Evolutionary conservation across 2,888 invertebrate species (phyloP).

Genomic region (Vannuccia rotundouncinata): DNA sequence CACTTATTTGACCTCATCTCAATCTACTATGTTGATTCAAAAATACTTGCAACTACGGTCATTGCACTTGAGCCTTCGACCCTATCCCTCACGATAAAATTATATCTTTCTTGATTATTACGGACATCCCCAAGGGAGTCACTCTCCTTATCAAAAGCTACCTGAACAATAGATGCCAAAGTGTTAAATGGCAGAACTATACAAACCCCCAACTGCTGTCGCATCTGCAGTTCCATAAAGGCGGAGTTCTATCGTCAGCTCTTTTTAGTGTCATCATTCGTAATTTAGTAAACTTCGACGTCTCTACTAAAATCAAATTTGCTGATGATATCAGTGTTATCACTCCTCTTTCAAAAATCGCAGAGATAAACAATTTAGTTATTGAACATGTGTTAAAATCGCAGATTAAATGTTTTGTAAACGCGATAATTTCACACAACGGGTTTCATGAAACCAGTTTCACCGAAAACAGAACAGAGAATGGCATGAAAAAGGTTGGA

Average conservation of each 20-base stretch:
- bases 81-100: background rate
- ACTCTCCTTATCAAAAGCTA: constrained; percentile 3
- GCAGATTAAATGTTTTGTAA: no score
- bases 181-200: constrained; percentile 8
- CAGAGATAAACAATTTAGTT: background rate
- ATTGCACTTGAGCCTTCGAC: no score
- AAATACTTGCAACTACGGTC: background rate
- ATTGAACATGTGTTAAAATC: no score
- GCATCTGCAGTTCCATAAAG: background rate
- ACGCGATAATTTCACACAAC: no score
- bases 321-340: background rate
- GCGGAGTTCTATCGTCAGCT: background rate
- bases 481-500: no score
- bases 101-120: background rate
- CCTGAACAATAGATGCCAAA: constrained; percentile 13
- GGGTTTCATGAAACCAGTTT: no score
- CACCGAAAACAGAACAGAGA: no score
- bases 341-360: background rate
- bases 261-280: background rate
- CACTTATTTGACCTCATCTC: constrained; percentile 1
- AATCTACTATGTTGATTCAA: background rate
- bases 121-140: background rate
- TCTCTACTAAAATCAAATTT: background rate
- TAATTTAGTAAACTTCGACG: background rate
- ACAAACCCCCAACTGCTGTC: background rate